Percentiles rank a stretch among this genome's conserved stretches.
phyloP scores from a whole-genome alignment of 2,797 vertebrate species.

The Leptodactylus fallax region DNA sequence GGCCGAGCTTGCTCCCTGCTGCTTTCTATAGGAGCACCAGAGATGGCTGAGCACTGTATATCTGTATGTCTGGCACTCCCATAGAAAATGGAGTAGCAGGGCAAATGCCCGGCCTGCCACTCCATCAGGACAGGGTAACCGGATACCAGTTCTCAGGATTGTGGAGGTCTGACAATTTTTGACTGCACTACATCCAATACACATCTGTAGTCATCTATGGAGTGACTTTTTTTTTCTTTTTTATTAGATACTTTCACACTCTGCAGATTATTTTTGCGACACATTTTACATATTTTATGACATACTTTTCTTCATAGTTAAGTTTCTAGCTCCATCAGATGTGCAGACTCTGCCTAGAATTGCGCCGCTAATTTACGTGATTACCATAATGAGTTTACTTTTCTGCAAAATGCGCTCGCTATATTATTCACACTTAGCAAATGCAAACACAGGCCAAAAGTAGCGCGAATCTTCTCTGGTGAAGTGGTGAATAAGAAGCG shows the following conservation, averaged over 20 bases:
- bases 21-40: too few relatives aligned
- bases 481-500: conserved; percentile 18
- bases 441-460: conserved; percentile 32
- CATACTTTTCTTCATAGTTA: neutral
- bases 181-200: too few relatives aligned
- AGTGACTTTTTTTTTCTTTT: too few relatives aligned
- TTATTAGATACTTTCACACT: neutral
- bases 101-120: too few relatives aligned
- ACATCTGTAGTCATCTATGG: too few relatives aligned
- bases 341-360: neutral
- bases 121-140: too few relatives aligned
- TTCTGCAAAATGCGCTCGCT: conserved; percentile 9
- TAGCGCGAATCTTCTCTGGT: neutral
- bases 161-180: too few relatives aligned
- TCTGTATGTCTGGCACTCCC: too few relatives aligned
- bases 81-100: too few relatives aligned
- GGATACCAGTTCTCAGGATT: too few relatives aligned
- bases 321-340: neutral
- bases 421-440: conserved; percentile 31
- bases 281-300: neutral
- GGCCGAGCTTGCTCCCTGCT: too few relatives aligned
- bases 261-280: neutral
- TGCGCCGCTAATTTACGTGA: conserved; percentile 6
- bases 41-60: too few relatives aligned
- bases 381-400: conserved; percentile 17